These are phyloP conservation scores for Asteroscopus sphinx DNA, from an alignment of 2,888 invertebrate species.

Conservation along the genomic window DNA sequence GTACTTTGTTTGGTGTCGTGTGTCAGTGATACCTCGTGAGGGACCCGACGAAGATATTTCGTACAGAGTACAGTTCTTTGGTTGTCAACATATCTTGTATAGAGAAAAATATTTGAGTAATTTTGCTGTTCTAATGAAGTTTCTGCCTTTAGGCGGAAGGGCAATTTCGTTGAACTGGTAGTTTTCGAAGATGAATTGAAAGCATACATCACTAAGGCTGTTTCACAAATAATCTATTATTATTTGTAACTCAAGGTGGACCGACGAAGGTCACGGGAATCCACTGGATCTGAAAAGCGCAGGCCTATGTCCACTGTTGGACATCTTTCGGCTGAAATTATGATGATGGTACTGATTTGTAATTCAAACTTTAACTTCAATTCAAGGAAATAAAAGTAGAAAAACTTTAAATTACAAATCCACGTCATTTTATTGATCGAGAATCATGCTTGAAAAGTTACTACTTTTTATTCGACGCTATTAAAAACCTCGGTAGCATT, in stretches of 20 bases:
- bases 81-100: background rate
- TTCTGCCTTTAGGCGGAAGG: background rate
- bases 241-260: no score
- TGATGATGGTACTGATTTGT: no score
- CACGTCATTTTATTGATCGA: constrained; percentile 7
- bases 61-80: constrained; percentile 3
- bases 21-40: constrained; percentile 56
- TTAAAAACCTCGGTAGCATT: constrained; percentile 23
- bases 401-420: background rate
- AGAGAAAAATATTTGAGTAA: background rate
- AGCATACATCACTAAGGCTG: no score
- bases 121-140: background rate
- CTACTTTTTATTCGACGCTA: constrained; percentile 3
- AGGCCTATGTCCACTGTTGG: no score
- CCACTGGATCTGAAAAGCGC: no score
- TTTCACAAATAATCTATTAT: no score
- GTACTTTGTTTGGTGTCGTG: constrained; percentile 66
- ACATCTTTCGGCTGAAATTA: no score
- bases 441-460: constrained; percentile 4
- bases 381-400: no score
- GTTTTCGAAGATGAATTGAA: background rate
- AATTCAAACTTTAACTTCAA: no score
- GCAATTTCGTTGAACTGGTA: no score
- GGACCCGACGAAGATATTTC: constrained; percentile 37
- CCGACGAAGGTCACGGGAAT: no score